Percentiles rank a stretch among this genome's conserved stretches.
Evolutionary conservation across 2,888 invertebrate genomes (phyloP).

Genomic region (Heliconius ethilla): DNA sequence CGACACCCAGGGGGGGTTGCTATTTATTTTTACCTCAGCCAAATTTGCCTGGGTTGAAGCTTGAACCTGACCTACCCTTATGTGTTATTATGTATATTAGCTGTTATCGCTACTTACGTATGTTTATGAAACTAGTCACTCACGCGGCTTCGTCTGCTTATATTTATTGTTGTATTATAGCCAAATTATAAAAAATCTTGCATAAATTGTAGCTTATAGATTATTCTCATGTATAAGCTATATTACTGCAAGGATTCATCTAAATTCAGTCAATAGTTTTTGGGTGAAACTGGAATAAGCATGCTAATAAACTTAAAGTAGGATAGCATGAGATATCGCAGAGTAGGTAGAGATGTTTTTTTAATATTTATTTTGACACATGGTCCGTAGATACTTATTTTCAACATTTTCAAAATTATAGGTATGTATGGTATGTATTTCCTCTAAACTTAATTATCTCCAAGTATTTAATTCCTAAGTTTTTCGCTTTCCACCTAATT

Average conservation of each 20-base stretch:
- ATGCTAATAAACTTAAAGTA: no score
- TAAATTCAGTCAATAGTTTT: no score
- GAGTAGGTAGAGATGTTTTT: background rate
- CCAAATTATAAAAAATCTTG: no score
- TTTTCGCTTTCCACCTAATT: background rate
- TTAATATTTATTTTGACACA: background rate
- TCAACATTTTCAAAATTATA: background rate
- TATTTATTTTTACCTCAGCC: slow-evolving; percentile 66
- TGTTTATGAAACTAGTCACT: background rate
- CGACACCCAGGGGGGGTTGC: slow-evolving; percentile 48
- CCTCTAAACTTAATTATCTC: no score
- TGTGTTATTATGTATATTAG: slow-evolving; percentile 35
- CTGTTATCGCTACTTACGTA: background rate
- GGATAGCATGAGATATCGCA: background rate
- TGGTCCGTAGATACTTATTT: background rate
- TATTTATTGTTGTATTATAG: no score
- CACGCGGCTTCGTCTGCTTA: no score
- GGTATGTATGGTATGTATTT: no score
- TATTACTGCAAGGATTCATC: no score
- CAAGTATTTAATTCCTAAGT: no score
- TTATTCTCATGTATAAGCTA: no score
- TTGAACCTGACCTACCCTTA: slow-evolving; percentile 65
- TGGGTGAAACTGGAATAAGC: no score
- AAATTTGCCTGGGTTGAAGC: slow-evolving; percentile 66
- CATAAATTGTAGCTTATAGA: no score